Conservation (phyloP, 2,113 vertebrate species). For the Montifringilla adamsi region DNA sequence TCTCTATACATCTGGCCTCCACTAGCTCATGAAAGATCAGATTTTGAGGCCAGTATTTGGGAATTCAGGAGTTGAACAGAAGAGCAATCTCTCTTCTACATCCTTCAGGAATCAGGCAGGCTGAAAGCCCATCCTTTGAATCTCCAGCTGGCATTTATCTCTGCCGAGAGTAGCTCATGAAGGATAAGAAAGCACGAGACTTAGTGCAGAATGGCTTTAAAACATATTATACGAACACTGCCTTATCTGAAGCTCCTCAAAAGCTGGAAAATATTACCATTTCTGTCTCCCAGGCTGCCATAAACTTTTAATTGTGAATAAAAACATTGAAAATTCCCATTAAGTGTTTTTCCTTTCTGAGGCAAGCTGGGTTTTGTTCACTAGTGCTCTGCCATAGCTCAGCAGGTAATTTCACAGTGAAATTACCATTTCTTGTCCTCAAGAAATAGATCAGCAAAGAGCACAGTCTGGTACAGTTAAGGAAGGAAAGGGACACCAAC, state of each 20-base stretch:
- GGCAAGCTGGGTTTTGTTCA: slow-evolving; percentile 1
- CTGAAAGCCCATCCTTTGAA: not conserved
- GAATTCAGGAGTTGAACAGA: not conserved
- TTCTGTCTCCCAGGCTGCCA: slow-evolving; percentile 2
- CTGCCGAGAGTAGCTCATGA: not conserved
- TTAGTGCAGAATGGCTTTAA: not conserved
- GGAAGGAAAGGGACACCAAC: not conserved
- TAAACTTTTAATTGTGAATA: slow-evolving; percentile 45
- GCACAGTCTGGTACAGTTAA: not conserved
- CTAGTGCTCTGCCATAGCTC: not conserved
- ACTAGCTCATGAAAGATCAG: not conserved
- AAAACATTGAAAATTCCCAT: slow-evolving; percentile 37
- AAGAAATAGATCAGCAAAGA: slow-evolving; percentile 1
- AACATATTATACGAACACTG: not conserved
- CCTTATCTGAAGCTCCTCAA: slow-evolving; percentile 13
- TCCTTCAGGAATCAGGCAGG: not conserved
- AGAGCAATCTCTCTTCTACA: not conserved
- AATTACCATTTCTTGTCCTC: not conserved
- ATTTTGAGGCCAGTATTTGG: not conserved
- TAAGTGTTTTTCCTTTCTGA: slow-evolving; percentile 7
- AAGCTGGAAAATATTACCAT: slow-evolving; percentile 20
- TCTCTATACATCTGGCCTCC: not conserved
- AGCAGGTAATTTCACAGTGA: not conserved
- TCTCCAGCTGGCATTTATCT: slow-evolving; percentile 2
- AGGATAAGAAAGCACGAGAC: not conserved